Percentiles rank a stretch among this genome's conserved stretches.
phyloP scores from a whole-genome alignment of 2,113 vertebrate genomes.

The Australoheros scitulus region DNA sequence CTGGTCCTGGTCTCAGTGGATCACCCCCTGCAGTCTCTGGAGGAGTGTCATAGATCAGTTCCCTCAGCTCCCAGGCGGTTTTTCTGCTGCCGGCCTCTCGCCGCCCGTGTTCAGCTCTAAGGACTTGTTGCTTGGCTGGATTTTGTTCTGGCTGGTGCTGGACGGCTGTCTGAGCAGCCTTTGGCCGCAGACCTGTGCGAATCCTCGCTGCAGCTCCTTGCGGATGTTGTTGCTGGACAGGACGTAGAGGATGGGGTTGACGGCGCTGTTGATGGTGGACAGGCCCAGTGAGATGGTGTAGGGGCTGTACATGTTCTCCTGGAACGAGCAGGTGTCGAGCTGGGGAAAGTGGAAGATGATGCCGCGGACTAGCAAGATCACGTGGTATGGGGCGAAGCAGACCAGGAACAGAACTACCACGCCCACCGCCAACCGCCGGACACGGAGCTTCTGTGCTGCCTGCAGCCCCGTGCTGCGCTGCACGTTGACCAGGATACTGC shows the following conservation, averaged over 20 bases:
- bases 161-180: not conserved
- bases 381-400: conserved; percentile 90
- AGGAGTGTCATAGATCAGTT: not conserved
- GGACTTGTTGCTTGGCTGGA: conserved; percentile 17
- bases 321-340: conserved; percentile 67
- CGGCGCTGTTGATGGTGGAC: conserved; percentile 82
- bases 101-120: not conserved
- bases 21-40: not conserved
- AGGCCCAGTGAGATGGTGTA: conserved; percentile 84
- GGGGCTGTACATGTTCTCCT: conserved; percentile 71
- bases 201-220: conserved; percentile 71
- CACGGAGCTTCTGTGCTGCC: conserved; percentile 76
- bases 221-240: conserved; percentile 82
- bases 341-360: conserved; percentile 62
- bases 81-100: not conserved
- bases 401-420: conserved; percentile 86
- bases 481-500: conserved; percentile 73
- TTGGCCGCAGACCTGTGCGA: conserved; percentile 51
- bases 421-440: conserved; percentile 70
- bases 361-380: conserved; percentile 81
- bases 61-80: not conserved
- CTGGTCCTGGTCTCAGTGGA: not conserved
- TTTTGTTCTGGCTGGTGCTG: conserved; percentile 49
- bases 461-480: conserved; percentile 77
- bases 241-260: conserved; percentile 88